Conservation (phyloP, 2,888 invertebrate genomes). For the Ametastegia equiseti region DNA sequence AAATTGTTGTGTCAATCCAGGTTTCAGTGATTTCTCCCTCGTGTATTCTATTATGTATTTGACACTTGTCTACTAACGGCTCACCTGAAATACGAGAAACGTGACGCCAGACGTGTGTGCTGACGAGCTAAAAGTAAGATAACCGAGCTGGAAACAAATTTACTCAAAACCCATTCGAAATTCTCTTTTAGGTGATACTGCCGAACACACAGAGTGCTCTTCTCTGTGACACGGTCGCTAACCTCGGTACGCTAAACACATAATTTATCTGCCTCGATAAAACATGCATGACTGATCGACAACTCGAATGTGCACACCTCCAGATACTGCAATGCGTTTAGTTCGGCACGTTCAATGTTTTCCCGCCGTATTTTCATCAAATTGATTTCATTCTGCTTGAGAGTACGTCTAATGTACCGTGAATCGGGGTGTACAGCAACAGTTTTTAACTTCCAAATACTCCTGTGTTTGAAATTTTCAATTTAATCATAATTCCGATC, state of each 20-base stretch:
- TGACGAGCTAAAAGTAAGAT: neutral
- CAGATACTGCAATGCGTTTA: neutral
- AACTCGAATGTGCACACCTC: neutral
- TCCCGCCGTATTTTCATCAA: neutral
- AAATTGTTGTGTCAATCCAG: too few relatives aligned
- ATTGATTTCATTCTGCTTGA: neutral
- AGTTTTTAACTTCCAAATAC: too few relatives aligned
- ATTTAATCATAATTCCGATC: too few relatives aligned
- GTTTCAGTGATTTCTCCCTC: too few relatives aligned
- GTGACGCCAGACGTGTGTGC: neutral
- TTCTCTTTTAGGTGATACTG: neutral
- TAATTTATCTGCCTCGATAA: neutral
- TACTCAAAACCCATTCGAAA: neutral
- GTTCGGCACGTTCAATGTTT: neutral
- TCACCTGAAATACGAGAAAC: neutral
- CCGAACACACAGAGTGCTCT: neutral
- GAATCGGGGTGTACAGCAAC: neutral
- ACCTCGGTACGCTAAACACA: conserved; percentile 3
- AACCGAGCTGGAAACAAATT: neutral
- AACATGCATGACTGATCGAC: conserved; percentile 15
- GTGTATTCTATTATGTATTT: neutral
- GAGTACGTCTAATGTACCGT: neutral
- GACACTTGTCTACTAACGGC: neutral
- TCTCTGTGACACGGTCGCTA: neutral
- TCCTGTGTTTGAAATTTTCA: too few relatives aligned